A percentile compares a stretch with the other conserved stretches of the same genome.
These are phyloP conservation scores for Agonopterix arenella DNA, from an alignment of 2,888 invertebrate species.

Conservation along the genomic window DNA sequence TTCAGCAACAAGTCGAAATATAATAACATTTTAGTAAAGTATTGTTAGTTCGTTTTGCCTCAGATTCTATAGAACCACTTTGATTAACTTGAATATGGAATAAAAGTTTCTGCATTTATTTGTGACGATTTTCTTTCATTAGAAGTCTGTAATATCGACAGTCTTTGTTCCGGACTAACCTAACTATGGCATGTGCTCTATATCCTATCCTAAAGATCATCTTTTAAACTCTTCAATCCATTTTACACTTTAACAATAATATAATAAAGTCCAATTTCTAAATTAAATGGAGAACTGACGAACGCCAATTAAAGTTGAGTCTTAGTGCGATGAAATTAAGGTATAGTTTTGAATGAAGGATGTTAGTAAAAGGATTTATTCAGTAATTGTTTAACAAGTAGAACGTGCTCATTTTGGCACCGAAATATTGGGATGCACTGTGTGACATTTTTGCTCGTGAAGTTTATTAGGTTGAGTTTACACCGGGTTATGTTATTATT, in stretches of 20 bases:
- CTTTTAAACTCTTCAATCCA: conserved; percentile 2
- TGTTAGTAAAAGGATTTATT: conserved; percentile 12
- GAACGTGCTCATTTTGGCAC: conserved; percentile 26
- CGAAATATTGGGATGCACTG: conserved; percentile 14
- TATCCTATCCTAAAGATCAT: conserved; percentile 27
- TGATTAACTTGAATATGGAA: too few relatives aligned
- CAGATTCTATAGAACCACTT: too few relatives aligned
- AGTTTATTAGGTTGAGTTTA: neutral
- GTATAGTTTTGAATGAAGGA: conserved; percentile 12
- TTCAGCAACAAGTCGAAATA: too few relatives aligned
- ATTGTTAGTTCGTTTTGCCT: too few relatives aligned
- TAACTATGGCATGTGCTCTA: conserved; percentile 28
- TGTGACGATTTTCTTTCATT: neutral
- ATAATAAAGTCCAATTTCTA: too few relatives aligned
- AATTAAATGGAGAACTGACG: too few relatives aligned
- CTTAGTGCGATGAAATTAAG: conserved; percentile 6
- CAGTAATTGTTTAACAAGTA: conserved; percentile 21
- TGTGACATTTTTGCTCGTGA: conserved; percentile 17
- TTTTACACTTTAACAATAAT: neutral
- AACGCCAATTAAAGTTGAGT: neutral
- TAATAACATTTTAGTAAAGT: too few relatives aligned
- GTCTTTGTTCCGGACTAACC: conserved; percentile 24
- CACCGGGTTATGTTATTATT: neutral
- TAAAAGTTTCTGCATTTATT: neutral
- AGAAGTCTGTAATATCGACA: neutral